A percentile compares a stretch with the other conserved stretches of the same genome.
phyloP scores from a whole-genome alignment of 1,140 invertebrate species.

The Zaprionus nigranus region DNA sequence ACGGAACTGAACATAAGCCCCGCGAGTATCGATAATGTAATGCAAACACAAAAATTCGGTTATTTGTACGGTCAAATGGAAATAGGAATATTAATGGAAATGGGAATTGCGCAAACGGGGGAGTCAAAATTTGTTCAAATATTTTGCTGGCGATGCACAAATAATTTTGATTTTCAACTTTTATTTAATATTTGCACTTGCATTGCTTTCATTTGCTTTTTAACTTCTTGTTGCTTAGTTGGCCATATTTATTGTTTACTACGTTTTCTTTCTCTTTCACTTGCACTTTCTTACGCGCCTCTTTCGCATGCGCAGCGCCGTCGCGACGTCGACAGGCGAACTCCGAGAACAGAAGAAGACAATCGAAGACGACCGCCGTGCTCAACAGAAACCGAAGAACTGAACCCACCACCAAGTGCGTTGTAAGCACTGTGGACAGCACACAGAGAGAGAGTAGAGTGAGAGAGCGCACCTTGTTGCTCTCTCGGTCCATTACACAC shows the following conservation, averaged over 20 bases:
- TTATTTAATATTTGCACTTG: slow-evolving; percentile 48
- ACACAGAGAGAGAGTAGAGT: background rate
- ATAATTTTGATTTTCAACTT: slow-evolving; percentile 37
- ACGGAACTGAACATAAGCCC: slow-evolving; percentile 12
- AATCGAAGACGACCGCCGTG: slow-evolving; percentile 21
- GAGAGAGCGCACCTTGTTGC: slow-evolving; percentile 1
- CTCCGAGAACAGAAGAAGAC: slow-evolving; percentile 7
- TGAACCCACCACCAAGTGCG: slow-evolving; percentile 17
- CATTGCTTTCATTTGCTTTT: slow-evolving; percentile 39
- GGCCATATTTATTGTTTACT: slow-evolving; percentile 34
- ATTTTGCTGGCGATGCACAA: slow-evolving; percentile 63
- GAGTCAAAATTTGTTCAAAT: slow-evolving; percentile 53
- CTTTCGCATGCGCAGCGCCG: slow-evolving; percentile 64
- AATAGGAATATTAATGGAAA: slow-evolving; percentile 40
- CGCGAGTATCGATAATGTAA: slow-evolving; percentile 67
- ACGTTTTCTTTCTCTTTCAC: slow-evolving; percentile 18
- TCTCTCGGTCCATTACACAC: slow-evolving; percentile 2
- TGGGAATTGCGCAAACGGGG: slow-evolving; percentile 59
- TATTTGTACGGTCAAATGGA: slow-evolving; percentile 40
- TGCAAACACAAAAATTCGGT: slow-evolving; percentile 52
- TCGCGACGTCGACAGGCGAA: slow-evolving; percentile 14
- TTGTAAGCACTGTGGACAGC: slow-evolving; percentile 9
- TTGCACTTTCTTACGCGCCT: slow-evolving; percentile 52
- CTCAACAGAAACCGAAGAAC: slow-evolving; percentile 42
- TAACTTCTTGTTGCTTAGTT: slow-evolving; percentile 30